phyloP scores from a whole-genome alignment of 2,113 vertebrate genomes.

The Lasiurus borealis region DNA sequence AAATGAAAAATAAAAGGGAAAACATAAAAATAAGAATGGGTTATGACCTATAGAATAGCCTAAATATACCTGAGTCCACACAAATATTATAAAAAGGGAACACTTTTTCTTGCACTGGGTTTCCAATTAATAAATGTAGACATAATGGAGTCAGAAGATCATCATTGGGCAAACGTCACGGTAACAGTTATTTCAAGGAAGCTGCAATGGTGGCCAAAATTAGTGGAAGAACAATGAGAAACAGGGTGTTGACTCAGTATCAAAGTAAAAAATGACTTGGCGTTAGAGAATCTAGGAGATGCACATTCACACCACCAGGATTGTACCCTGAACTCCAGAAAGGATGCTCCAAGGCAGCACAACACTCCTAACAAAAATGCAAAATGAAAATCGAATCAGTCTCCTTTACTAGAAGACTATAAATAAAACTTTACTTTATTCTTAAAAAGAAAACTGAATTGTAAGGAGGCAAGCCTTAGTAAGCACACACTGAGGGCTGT shows the following conservation, averaged over 20 bases:
- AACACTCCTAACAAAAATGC: background rate
- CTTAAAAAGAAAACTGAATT: too few relatives aligned
- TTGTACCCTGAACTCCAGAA: rapidly evolving
- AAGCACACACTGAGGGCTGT: background rate
- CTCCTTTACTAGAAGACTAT: too few relatives aligned
- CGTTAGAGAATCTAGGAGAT: background rate
- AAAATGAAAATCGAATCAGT: background rate
- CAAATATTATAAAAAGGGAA: background rate
- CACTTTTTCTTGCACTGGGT: background rate
- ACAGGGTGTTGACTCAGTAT: background rate
- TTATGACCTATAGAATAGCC: background rate
- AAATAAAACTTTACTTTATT: too few relatives aligned
- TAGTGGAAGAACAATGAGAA: background rate
- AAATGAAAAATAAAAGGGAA: background rate
- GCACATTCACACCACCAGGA: background rate
- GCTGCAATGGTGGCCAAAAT: background rate
- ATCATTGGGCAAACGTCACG: background rate
- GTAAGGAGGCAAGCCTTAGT: too few relatives aligned
- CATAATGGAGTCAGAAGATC: background rate
- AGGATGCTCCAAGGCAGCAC: background rate
- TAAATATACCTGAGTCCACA: background rate
- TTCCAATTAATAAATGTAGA: background rate
- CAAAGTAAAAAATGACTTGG: background rate
- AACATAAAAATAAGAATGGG: background rate
- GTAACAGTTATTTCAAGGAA: background rate